phyloP scores from a whole-genome alignment of 2,888 invertebrate species.

The Tachina lurida region DNA sequence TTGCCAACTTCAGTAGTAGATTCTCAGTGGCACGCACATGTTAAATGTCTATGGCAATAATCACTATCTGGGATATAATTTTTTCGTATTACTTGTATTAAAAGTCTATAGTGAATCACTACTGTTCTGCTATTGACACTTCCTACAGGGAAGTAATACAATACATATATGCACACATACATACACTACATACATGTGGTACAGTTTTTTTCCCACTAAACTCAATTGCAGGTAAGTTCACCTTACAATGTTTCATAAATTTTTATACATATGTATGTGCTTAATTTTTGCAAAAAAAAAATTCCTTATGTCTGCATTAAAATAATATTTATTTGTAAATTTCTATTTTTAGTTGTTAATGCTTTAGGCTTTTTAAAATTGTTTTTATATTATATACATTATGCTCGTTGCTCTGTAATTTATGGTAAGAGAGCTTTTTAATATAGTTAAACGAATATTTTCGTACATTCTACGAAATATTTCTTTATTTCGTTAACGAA shows the following conservation, averaged over 20 bases:
- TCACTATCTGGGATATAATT: too few species aligned
- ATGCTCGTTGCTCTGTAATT: slow-evolving; percentile 11
- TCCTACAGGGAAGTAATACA: too few species aligned
- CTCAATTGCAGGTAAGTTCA: slow-evolving; percentile 5
- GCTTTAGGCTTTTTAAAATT: slow-evolving; percentile 49
- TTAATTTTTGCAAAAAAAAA: slow-evolving; percentile 14
- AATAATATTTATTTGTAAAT: slow-evolving; percentile 51
- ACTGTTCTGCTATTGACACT: too few species aligned
- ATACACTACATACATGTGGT: slow-evolving; percentile 14
- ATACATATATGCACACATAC: too few species aligned
- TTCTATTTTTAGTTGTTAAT: not conserved
- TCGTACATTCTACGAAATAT: too few species aligned
- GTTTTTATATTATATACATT: slow-evolving; percentile 49
- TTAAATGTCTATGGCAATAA: too few species aligned
- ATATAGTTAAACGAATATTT: too few species aligned
- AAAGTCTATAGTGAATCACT: too few species aligned
- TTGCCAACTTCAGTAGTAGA: too few species aligned
- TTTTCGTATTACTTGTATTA: too few species aligned
- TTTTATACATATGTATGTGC: not conserved
- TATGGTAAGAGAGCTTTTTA: slow-evolving; percentile 21
- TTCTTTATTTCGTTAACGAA: too few species aligned
- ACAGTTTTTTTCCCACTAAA: not conserved
- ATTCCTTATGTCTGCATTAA: slow-evolving; percentile 54
- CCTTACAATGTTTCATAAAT: slow-evolving; percentile 29
- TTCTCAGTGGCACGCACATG: too few species aligned